phyloP scores from a whole-genome alignment of 2,113 vertebrate genomes.

The Toxotes jaculatrix region DNA sequence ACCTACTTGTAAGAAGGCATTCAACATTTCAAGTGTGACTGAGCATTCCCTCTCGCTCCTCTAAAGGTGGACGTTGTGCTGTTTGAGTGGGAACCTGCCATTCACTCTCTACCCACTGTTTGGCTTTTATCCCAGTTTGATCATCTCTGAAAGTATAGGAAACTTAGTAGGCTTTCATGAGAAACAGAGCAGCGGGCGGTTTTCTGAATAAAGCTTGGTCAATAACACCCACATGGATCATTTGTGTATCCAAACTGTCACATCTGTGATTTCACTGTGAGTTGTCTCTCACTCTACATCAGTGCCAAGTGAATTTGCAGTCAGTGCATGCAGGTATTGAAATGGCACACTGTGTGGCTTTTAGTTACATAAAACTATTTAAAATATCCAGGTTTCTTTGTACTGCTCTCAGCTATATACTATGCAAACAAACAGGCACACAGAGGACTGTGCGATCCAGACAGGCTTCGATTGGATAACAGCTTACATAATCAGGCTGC shows the following conservation, averaged over 20 bases:
- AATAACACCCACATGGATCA: slow-evolving; percentile 43
- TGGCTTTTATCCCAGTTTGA: slow-evolving; percentile 46
- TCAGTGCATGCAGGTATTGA: slow-evolving; percentile 37
- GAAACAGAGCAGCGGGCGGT: slow-evolving; percentile 6
- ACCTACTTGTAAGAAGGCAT: slow-evolving; percentile 22
- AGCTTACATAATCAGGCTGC: slow-evolving; percentile 81
- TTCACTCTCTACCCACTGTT: slow-evolving; percentile 43
- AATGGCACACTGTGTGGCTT: slow-evolving; percentile 44
- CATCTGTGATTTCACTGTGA: slow-evolving; percentile 29
- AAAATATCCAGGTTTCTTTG: slow-evolving; percentile 73
- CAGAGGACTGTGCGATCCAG: slow-evolving; percentile 71
- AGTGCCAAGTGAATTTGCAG: slow-evolving; percentile 39
- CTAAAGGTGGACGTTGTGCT: slow-evolving; percentile 18
- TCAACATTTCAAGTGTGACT: slow-evolving; percentile 17
- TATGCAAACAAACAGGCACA: slow-evolving; percentile 78
- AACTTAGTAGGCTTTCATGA: slow-evolving; percentile 18
- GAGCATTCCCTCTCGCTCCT: slow-evolving; percentile 14
- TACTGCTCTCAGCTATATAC: slow-evolving; percentile 69
- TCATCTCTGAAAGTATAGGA: slow-evolving; percentile 37
- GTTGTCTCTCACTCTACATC: slow-evolving; percentile 15
- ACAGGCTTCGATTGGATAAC: slow-evolving; percentile 81
- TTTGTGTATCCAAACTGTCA: slow-evolving; percentile 41
- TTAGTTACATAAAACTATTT: slow-evolving; percentile 76
- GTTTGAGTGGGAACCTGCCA: slow-evolving; percentile 39
- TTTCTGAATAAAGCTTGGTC: slow-evolving; percentile 49